Percentiles rank a stretch among this genome's conserved stretches.
phyloP scores from a whole-genome alignment of 2,797 vertebrate species.

The Phrynocephalus vlangalii region DNA sequence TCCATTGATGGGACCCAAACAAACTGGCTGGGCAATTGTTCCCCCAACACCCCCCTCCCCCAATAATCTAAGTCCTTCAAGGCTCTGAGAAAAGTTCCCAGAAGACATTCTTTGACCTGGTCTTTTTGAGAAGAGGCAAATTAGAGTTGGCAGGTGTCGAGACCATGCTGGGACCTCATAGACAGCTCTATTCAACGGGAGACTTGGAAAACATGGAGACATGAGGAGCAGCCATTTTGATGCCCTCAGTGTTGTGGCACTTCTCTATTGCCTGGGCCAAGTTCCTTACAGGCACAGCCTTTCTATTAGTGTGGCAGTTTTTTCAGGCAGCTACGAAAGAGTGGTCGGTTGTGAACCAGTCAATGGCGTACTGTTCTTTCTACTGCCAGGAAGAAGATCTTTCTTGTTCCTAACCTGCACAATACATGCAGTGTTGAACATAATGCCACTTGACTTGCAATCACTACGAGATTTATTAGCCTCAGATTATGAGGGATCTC shows the following conservation, averaged over 20 bases:
- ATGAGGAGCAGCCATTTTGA: too few relatives aligned
- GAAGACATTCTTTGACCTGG: neutral
- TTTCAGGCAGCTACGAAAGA: neutral
- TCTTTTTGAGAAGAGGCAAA: neutral
- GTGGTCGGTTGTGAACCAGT: neutral
- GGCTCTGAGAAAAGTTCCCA: neutral
- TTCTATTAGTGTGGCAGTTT: neutral
- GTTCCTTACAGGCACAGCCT: too few relatives aligned
- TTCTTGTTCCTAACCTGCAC: neutral
- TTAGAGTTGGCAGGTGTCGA: neutral
- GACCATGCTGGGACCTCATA: neutral
- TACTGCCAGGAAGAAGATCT: neutral
- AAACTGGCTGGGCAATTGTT: constrained; percentile 30
- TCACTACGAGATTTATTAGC: too few relatives aligned
- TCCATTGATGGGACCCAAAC: constrained; percentile 43
- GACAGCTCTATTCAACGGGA: neutral
- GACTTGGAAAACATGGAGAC: neutral
- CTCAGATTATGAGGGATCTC: neutral
- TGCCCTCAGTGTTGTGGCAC: neutral
- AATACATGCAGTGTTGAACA: too few relatives aligned
- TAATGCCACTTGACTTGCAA: too few relatives aligned
- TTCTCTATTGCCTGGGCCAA: neutral
- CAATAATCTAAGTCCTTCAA: neutral
- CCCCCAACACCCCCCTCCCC: neutral
- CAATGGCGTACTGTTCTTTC: neutral